Base-by-base conservation (phyloP, 2,113 vertebrate species). In the Gymnocephalus cernua region DNA sequence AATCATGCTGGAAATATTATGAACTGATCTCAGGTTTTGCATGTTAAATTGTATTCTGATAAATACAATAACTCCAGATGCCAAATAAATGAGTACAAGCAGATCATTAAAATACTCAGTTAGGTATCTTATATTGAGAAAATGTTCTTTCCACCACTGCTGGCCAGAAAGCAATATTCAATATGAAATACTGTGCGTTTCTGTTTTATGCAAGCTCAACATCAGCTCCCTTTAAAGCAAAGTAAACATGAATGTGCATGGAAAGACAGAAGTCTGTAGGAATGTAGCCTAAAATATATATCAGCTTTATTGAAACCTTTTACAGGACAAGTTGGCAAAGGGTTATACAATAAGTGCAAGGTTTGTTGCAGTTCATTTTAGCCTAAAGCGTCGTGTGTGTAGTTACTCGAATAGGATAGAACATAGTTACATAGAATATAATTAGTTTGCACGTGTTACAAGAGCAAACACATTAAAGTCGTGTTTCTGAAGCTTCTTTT, bases 301-400 rank as follows among this genome's bases (percentile, higher is more conserved):
- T 88, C 95, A 93, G 94, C 96, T 99, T 99, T 97, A 98, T 98
- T 97, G 95, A 95, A 95, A 92, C 94, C 58, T 93, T 96, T 96
- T 96, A 97, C 96, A 98, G 93, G 95, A 94, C 93, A 95, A 90
- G 63, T 94, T 94, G 92, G 93, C 93, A 95, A 94, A 96, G 91
- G 85, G 93, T 90, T 96, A 97, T 98, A 98, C 94, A 95, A 88
- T 96, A 97, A 98, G 97, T 99, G 97, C 97, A 98, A 97, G 74
- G 35, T 95, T 96, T 95, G 95, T 95, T 95, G 93, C 93, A 93
- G 88, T 85, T 91, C 87, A 90, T 79, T 78, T 91, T 90, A 95
- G 85, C 77, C 82, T 96, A 93, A 95, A 97, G 96, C 96, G 91
- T 95, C 93, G 94, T 95, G 96, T 97, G 91, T 91, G 90, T 88